phyloP scores from a whole-genome alignment of 2,797 vertebrate species.

The Syngnathus rostellatus region DNA sequence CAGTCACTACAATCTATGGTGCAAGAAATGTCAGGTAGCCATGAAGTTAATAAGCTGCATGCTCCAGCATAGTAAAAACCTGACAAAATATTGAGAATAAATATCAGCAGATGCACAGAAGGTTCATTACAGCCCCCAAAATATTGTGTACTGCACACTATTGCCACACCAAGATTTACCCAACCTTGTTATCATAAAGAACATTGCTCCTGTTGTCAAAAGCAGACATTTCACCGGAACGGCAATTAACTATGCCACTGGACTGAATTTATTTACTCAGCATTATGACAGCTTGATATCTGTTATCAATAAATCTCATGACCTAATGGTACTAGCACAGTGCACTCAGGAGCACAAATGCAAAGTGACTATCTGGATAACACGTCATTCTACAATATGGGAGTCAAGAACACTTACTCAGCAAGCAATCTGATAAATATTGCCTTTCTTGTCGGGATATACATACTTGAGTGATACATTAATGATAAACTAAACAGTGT shows the following conservation, averaged over 20 bases:
- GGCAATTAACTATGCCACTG: slow-evolving; percentile 9
- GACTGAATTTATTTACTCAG: slow-evolving; percentile 28
- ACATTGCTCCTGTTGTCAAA: slow-evolving; percentile 29
- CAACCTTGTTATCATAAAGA: slow-evolving; percentile 20
- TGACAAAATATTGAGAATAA: slow-evolving; percentile 12
- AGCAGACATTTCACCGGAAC: slow-evolving; percentile 25
- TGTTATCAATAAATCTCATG: slow-evolving; percentile 22
- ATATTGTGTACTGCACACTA: slow-evolving; percentile 23
- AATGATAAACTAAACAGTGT: neutral
- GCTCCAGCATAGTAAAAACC: slow-evolving; percentile 16
- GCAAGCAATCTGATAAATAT: slow-evolving; percentile 13
- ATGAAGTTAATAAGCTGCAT: slow-evolving; percentile 28
- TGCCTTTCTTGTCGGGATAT: slow-evolving; percentile 3
- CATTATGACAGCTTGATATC: slow-evolving; percentile 24
- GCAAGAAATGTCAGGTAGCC: slow-evolving; percentile 29
- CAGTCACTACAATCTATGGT: neutral
- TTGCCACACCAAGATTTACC: slow-evolving; percentile 23
- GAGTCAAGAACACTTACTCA: slow-evolving; percentile 7
- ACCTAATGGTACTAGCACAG: slow-evolving; percentile 4
- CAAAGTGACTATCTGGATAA: slow-evolving; percentile 8
- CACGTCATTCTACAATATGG: slow-evolving; percentile 7
- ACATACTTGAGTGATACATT: slow-evolving; percentile 4
- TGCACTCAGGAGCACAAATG: slow-evolving; percentile 12
- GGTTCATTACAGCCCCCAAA: slow-evolving; percentile 21
- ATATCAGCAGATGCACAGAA: slow-evolving; percentile 16